Conservation (phyloP, 2,797 vertebrate genomes). For the Leuciscus waleckii region DNA sequence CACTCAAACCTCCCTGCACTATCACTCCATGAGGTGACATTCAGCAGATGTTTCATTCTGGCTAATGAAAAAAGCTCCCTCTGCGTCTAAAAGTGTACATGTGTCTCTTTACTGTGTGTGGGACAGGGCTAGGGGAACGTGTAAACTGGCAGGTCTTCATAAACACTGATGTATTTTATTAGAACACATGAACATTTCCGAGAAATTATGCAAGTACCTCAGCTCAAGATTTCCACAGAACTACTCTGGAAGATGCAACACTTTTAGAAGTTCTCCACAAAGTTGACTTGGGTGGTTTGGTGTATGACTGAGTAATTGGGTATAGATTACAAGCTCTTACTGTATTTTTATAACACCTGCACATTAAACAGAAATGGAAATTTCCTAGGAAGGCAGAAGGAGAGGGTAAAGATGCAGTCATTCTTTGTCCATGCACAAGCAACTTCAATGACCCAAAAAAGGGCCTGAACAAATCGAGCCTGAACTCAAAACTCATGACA, state of each 20-base stretch:
- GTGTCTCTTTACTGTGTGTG: constrained; percentile 16
- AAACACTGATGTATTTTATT: not conserved
- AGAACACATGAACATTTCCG: not conserved
- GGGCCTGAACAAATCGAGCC: not conserved
- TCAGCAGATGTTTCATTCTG: constrained; percentile 20
- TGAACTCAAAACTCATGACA: not conserved
- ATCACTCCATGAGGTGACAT: constrained; percentile 15
- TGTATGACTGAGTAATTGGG: not conserved
- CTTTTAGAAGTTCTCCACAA: not conserved
- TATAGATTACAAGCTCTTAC: not conserved
- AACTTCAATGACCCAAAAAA: not conserved
- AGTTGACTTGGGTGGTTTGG: not conserved
- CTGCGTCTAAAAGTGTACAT: not conserved
- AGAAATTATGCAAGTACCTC: not conserved
- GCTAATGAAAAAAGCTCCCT: not conserved
- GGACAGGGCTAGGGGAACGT: not conserved
- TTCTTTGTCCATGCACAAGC: not conserved
- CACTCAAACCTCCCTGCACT: not conserved
- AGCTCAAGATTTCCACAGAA: not conserved
- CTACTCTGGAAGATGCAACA: not conserved
- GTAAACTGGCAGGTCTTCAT: constrained; percentile 16
- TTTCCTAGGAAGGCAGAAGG: not conserved
- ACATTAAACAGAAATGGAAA: not conserved
- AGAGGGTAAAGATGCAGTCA: not conserved
- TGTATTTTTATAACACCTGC: not conserved